These are phyloP conservation scores for Carpatolechia fugitivella DNA, from an alignment of 2,888 invertebrate genomes.

Conservation along the genomic window DNA sequence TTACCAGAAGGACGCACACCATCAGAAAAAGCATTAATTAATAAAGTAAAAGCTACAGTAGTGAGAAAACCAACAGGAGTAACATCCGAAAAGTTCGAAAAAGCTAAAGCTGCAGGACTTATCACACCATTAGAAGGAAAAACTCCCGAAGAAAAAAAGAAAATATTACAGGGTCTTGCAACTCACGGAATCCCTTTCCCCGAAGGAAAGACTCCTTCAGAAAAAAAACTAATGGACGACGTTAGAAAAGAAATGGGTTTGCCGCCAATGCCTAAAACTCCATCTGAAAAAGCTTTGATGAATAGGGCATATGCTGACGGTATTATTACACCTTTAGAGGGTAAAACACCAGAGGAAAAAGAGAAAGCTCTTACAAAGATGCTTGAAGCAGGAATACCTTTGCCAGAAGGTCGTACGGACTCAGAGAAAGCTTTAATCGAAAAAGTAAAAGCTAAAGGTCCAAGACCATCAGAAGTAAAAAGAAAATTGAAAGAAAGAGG, in stretches of 20 bases:
- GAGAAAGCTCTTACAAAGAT: constrained; percentile 31
- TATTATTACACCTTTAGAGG: constrained; percentile 32
- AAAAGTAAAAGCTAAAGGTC: constrained; percentile 22
- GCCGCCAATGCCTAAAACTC: constrained; percentile 33
- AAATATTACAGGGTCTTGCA: constrained; percentile 21
- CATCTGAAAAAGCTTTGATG: constrained; percentile 8
- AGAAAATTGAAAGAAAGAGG: background rate
- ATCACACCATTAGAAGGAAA: constrained; percentile 32
- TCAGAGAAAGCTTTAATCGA: constrained; percentile 33
- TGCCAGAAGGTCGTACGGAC: constrained; percentile 35
- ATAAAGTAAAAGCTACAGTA: constrained; percentile 12
- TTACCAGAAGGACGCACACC: constrained; percentile 35
- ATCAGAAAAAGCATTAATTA: constrained; percentile 27
- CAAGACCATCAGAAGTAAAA: background rate
- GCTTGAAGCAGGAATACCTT: constrained; percentile 29
- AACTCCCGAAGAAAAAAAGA: constrained; percentile 29
- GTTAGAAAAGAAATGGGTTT: constrained; percentile 27
- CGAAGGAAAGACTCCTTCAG: constrained; percentile 41
- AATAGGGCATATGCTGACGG: constrained; percentile 29
- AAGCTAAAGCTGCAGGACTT: constrained; percentile 32
- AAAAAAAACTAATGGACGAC: constrained; percentile 33
- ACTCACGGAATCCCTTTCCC: constrained; percentile 26
- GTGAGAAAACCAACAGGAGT: constrained; percentile 9
- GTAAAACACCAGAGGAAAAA: constrained; percentile 32
- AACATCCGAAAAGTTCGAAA: constrained; percentile 25